These are phyloP conservation scores for Entomobrya multifasciata DNA, from an alignment of 2,888 invertebrate genomes.

Conservation along the genomic window DNA sequence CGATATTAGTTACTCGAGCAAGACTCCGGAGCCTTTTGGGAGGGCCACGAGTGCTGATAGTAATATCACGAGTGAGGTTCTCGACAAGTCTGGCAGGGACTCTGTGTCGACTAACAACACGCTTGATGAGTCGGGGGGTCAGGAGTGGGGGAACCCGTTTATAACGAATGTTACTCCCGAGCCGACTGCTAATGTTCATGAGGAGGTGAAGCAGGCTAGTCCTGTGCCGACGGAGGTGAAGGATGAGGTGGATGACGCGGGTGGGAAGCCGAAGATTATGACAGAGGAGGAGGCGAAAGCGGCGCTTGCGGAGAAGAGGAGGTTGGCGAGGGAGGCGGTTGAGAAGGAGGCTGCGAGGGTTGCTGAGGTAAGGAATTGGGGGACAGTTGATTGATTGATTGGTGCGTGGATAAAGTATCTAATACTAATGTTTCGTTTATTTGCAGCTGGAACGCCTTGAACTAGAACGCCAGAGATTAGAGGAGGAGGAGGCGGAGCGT, in stretches of 20 bases:
- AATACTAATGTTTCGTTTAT: no score
- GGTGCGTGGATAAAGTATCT: no score
- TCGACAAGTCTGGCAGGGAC: slow-evolving; percentile 52
- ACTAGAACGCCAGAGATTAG: slow-evolving; percentile 87
- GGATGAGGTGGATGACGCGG: slow-evolving; percentile 41
- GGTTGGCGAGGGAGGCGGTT: slow-evolving; percentile 94
- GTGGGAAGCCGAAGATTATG: slow-evolving; percentile 83
- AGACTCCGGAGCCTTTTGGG: slow-evolving; percentile 69
- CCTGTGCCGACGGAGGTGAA: slow-evolving; percentile 14
- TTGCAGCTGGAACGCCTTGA: slow-evolving; percentile 88
- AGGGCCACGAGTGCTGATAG: slow-evolving; percentile 14
- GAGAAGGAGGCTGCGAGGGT: slow-evolving; percentile 94
- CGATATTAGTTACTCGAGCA: slow-evolving; percentile 71
- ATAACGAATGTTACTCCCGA: slow-evolving; percentile 54
- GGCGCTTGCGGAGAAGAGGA: slow-evolving; percentile 93
- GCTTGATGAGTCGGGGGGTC: slow-evolving; percentile 39
- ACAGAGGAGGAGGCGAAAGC: slow-evolving; percentile 97
- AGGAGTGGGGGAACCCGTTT: slow-evolving; percentile 64
- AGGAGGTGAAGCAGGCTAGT: slow-evolving; percentile 10
- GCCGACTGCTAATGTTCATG: slow-evolving; percentile 35
- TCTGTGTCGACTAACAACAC: slow-evolving; percentile 35
- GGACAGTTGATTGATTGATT: not conserved
- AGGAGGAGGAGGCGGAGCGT: slow-evolving; percentile 90
- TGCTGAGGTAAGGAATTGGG: slow-evolving; percentile 82
- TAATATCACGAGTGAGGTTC: slow-evolving; percentile 33